Evolutionary conservation across 2,888 invertebrate genomes (phyloP).

Genomic region (Spisula subtruncata): DNA sequence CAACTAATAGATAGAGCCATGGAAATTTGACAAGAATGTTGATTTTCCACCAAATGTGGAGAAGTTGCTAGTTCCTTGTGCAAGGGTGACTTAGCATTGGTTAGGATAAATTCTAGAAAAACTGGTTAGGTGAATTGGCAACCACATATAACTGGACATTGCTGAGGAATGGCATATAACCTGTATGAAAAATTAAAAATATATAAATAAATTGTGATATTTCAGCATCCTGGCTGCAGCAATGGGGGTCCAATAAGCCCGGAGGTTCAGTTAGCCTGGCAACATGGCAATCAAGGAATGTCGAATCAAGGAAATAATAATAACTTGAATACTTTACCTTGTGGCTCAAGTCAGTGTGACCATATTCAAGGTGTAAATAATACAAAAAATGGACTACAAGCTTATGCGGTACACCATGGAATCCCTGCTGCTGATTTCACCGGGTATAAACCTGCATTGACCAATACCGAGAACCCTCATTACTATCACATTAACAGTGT

Average conservation of each 20-base stretch:
- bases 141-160: too few species aligned
- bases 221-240: slow-evolving; percentile 42
- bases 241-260: slow-evolving; percentile 31
- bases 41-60: too few species aligned
- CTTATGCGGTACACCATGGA: slow-evolving; percentile 62
- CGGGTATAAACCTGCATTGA: slow-evolving; percentile 91
- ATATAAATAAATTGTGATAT: background rate
- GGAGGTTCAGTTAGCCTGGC: slow-evolving; percentile 53
- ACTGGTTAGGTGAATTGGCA: too few species aligned
- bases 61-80: too few species aligned
- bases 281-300: slow-evolving; percentile 31
- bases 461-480: slow-evolving; percentile 93
- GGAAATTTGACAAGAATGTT: too few species aligned
- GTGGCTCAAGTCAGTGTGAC: slow-evolving; percentile 70
- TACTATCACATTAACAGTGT: slow-evolving; percentile 95
- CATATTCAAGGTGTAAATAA: slow-evolving; percentile 42
- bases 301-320: slow-evolving; percentile 53
- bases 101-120: too few species aligned
- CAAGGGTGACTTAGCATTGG: too few species aligned
- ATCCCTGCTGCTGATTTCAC: slow-evolving; percentile 58
- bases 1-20: too few species aligned
- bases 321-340: slow-evolving; percentile 62
- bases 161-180: too few species aligned
- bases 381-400: slow-evolving; percentile 55
- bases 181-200: background rate